Evolutionary conservation across 2,113 vertebrate species (phyloP).

Genomic region (Neolamprologus modestus): DNA sequence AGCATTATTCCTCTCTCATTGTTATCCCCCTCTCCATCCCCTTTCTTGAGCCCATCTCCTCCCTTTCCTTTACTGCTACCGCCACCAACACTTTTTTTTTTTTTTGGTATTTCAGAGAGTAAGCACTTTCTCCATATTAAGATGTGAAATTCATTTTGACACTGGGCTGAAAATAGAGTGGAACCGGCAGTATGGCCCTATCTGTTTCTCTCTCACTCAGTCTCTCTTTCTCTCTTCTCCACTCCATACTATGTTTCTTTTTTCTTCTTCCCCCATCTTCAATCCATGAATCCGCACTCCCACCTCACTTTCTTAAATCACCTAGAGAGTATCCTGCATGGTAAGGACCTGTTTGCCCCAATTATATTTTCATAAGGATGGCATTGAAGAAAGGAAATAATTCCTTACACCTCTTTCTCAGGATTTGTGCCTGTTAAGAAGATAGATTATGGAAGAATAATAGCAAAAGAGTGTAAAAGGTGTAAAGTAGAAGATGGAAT

Average conservation of each 20-base stretch:
- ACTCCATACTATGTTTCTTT: background rate
- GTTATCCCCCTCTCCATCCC: constrained; percentile 53
- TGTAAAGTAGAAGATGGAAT: background rate
- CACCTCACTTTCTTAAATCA: constrained; percentile 37
- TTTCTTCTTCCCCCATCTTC: background rate
- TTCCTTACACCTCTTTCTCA: constrained; percentile 5
- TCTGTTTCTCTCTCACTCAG: constrained; percentile 8
- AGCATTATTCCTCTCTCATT: constrained; percentile 69
- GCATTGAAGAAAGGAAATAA: constrained; percentile 3
- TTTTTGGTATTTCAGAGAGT: constrained; percentile 76
- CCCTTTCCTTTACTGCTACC: constrained; percentile 26
- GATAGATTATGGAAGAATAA: background rate
- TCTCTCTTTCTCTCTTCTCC: background rate
- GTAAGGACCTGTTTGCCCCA: constrained; percentile 28
- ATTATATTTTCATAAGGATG: constrained; percentile 44
- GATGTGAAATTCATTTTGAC: constrained; percentile 79
- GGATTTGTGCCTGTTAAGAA: background rate
- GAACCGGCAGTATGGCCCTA: constrained; percentile 56
- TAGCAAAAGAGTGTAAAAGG: background rate
- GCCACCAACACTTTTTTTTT: constrained; percentile 60
- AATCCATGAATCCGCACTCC: constrained; percentile 17
- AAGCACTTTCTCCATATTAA: constrained; percentile 88
- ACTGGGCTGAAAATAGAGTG: constrained; percentile 69
- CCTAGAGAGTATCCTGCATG: constrained; percentile 33
- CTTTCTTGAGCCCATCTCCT: constrained; percentile 39